Evolutionary conservation across 1,140 invertebrate genomes (phyloP).

Genomic region (Alviniconcha marisindica): DNA sequence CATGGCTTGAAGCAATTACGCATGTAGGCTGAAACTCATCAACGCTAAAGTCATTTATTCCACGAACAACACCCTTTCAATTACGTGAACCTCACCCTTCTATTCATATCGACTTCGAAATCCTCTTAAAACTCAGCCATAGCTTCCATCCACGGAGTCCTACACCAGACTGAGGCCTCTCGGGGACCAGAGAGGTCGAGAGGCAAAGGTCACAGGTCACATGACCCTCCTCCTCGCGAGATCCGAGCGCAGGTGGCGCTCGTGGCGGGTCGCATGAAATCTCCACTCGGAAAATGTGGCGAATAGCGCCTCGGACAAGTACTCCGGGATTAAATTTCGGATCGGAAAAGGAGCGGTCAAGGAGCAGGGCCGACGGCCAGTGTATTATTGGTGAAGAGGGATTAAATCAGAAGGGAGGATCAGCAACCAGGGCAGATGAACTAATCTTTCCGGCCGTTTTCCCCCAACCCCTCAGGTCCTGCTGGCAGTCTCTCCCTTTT

Average conservation of each 20-base stretch:
- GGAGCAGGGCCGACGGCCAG: neutral
- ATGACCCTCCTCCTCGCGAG: neutral
- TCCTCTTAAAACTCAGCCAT: neutral
- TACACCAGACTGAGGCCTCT: neutral
- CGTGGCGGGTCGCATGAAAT: constrained; percentile 20
- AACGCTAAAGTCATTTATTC: too few species aligned
- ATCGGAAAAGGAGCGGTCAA: constrained; percentile 28
- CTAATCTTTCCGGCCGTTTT: neutral
- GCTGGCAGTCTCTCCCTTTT: too few species aligned
- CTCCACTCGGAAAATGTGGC: constrained; percentile 16
- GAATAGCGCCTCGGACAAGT: constrained; percentile 11
- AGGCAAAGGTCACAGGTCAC: constrained; percentile 24
- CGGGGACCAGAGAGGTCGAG: constrained; percentile 9
- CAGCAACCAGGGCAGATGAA: neutral
- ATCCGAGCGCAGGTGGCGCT: constrained; percentile 28
- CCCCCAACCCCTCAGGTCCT: neutral
- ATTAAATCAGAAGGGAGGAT: neutral
- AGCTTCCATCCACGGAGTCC: neutral
- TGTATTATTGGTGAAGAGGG: constrained; percentile 21
- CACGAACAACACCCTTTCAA: too few species aligned
- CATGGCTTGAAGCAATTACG: too few species aligned
- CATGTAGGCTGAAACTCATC: too few species aligned
- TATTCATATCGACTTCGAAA: neutral
- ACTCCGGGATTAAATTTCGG: constrained; percentile 31
- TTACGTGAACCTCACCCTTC: neutral